These are phyloP conservation scores for Toxonevra muliebris DNA, from an alignment of 2,888 invertebrate genomes.

Conservation along the genomic window DNA sequence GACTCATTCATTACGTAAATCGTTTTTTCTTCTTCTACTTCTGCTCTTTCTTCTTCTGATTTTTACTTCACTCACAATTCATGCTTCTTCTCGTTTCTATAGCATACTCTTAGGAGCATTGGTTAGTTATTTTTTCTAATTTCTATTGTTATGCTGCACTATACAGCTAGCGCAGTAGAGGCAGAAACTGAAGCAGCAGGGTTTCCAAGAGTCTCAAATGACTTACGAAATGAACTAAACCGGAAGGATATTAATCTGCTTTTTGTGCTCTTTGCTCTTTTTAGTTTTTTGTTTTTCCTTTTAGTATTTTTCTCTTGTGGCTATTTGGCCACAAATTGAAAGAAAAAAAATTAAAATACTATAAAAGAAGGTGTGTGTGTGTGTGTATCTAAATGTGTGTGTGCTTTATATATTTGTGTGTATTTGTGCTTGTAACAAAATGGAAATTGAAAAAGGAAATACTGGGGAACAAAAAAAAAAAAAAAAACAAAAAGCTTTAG, in stretches of 20 bases:
- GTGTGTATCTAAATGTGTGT: neutral
- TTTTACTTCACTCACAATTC: neutral
- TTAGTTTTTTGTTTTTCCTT: constrained; percentile 29
- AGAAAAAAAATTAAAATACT: constrained; percentile 41
- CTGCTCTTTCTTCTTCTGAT: constrained; percentile 5
- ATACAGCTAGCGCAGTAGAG: too few species aligned
- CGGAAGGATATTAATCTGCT: constrained; percentile 38
- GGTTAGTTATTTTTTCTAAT: constrained; percentile 17
- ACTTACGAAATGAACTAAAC: constrained; percentile 38
- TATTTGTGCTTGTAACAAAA: too few species aligned
- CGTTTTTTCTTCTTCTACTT: constrained; percentile 31
- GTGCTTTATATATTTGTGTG: neutral
- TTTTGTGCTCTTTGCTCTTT: constrained; percentile 29
- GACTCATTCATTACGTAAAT: constrained; percentile 45
- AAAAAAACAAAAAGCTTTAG: neutral
- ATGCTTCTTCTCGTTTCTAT: neutral
- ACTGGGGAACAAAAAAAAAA: constrained; percentile 9
- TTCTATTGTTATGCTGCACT: constrained; percentile 33
- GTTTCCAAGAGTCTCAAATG: constrained; percentile 28
- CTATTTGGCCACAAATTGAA: constrained; percentile 50
- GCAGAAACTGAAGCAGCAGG: neutral
- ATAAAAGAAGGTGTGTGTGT: neutral
- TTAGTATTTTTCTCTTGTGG: neutral
- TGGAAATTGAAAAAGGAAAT: neutral
- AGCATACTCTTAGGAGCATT: neutral